Evolutionary conservation across 2,888 invertebrate genomes (phyloP), one percentile per base, ranked within the genome.

Genomic region (Danaus chrysippus): DNA sequence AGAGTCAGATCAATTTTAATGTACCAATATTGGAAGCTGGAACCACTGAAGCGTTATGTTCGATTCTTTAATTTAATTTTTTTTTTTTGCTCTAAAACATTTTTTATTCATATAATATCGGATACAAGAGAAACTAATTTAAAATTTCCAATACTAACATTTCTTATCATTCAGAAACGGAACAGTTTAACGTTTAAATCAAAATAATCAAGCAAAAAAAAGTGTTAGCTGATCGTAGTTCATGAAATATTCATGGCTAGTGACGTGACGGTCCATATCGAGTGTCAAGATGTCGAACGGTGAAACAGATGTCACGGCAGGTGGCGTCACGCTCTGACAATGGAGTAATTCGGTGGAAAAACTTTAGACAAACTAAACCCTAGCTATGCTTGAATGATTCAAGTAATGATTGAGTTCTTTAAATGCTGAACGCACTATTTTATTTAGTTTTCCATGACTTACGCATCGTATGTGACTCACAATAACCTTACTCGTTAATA

Each of bases 41-140:
- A 71, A 66, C 70, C 79, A 72, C 34, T 74, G 70, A 70, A 80
- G 74, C 83, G 80, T 81, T 75, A 74, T 79, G 80, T 77, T 76
- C 74, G 70, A 78, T 86, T 86, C 87, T 86, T 86, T 86, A 86
- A 88, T 87, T 87, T 84, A 71, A 72, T 76, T 77, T 81, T 83
- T 75, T 72, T 68, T 42, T 10, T 46, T 46, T 46, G 15, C 1
- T n/a, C 6, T 5, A n/a, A 15, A 9, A 10, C 46, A 46, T n/a
- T 46, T 46, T 46, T 46, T 15, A 15, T n/a, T 46, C 46, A 46
- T 46, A 15, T 6, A 46, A n/a, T n/a, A n/a, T 6, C 23, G 23
- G 8, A 34, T 34, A 34, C 23, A 34, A 34, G 23, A 34, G 23
- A 34, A 34, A 34, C 23, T 34, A 34, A 34, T 34, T 34, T 34